These are phyloP conservation scores for Zaprionus inermis DNA, from an alignment of 1,140 invertebrate species.

Conservation along the genomic window DNA sequence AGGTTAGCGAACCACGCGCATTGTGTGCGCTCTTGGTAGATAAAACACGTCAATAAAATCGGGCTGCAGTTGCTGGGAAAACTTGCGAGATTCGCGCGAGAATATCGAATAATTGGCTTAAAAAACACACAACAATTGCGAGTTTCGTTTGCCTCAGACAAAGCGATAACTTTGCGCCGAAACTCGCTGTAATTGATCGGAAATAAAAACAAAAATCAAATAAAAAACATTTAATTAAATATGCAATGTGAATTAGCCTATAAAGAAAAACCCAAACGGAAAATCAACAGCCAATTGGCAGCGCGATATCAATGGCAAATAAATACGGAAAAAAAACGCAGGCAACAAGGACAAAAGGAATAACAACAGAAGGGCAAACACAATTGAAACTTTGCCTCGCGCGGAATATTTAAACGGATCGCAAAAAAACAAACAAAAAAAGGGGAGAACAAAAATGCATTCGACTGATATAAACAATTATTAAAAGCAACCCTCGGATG, in stretches of 20 bases:
- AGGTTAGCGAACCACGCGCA: slow-evolving; percentile 2
- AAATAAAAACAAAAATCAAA: slow-evolving; percentile 35
- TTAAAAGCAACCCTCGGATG: slow-evolving; percentile 69
- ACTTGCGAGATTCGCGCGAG: not conserved
- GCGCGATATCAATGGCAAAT: slow-evolving; percentile 64
- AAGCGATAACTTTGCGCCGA: slow-evolving; percentile 10
- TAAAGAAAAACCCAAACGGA: slow-evolving; percentile 38
- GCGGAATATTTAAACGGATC: slow-evolving; percentile 65
- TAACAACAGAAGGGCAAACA: slow-evolving; percentile 50
- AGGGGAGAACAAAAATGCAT: slow-evolving; percentile 58
- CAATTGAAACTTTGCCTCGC: slow-evolving; percentile 68
- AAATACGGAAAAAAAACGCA: slow-evolving; percentile 47
- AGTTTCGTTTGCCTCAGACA: not conserved
- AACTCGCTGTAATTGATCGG: slow-evolving; percentile 45
- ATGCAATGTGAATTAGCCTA: slow-evolving; percentile 61
- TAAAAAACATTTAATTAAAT: slow-evolving; percentile 65
- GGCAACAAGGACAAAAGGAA: slow-evolving; percentile 8
- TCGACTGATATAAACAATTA: slow-evolving; percentile 76
- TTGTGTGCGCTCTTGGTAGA: no score
- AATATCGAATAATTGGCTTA: not conserved
- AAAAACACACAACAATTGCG: slow-evolving; percentile 1
- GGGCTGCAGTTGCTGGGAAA: no score
- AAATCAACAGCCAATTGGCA: slow-evolving; percentile 64
- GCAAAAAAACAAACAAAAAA: slow-evolving; percentile 19
- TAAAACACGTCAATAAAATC: not conserved